Evolutionary conservation across 37 sponge, comb jelly and placozoan species (phyloP).

Genomic region (Aphrocallistes beatrix): DNA sequence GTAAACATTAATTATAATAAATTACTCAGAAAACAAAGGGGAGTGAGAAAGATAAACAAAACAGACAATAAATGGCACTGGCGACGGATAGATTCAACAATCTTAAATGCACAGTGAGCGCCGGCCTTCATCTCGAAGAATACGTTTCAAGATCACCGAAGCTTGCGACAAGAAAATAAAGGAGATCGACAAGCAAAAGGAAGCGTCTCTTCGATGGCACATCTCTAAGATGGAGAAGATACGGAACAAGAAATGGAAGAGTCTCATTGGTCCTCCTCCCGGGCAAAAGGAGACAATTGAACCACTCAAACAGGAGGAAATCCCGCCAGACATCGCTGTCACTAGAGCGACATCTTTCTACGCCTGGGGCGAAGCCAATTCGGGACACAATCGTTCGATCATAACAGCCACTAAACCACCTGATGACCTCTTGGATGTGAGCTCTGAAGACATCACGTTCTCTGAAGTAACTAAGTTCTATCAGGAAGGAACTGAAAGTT

Average conservation of each 20-base stretch:
- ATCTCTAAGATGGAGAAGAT: background rate
- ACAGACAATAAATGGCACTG: background rate
- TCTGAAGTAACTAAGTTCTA: background rate
- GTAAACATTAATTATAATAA: background rate
- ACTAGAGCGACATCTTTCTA: background rate
- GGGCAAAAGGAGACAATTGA: background rate
- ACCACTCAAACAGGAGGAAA: background rate
- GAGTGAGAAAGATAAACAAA: background rate
- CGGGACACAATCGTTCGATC: background rate
- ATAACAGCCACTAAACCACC: background rate
- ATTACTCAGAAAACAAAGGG: too few relatives aligned
- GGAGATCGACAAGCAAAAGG: background rate
- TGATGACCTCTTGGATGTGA: background rate
- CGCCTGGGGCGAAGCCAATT: background rate
- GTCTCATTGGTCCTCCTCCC: background rate
- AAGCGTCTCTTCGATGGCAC: background rate
- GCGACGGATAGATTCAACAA: too few relatives aligned
- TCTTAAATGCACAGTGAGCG: too few relatives aligned
- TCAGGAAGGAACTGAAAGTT: background rate
- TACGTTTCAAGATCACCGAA: background rate
- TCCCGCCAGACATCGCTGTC: background rate
- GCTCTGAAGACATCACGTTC: background rate
- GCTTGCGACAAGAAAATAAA: background rate
- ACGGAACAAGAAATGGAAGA: background rate
- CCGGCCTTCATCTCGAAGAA: too few relatives aligned